Evolutionary conservation across 2,113 vertebrate genomes (phyloP).

Genomic region (Centrocercus urophasianus): DNA sequence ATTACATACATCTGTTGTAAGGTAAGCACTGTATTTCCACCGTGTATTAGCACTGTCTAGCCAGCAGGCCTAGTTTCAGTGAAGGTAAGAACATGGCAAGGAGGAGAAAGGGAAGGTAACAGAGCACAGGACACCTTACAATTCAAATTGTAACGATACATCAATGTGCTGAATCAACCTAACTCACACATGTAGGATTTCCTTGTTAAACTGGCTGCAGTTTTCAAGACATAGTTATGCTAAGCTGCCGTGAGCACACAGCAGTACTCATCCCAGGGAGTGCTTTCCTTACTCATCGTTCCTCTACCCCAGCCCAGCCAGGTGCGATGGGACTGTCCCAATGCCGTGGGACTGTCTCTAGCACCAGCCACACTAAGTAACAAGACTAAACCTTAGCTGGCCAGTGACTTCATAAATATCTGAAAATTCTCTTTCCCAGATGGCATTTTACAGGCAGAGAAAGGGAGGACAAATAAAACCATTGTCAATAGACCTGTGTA

Average conservation of each 20-base stretch:
- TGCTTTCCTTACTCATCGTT: fast-evolving
- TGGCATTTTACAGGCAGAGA: background rate
- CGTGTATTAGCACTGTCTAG: background rate
- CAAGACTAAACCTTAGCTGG: background rate
- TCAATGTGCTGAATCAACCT: fast-evolving
- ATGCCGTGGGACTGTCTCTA: background rate
- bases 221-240: fast-evolving
- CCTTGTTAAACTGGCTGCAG: background rate
- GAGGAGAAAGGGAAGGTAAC: background rate
- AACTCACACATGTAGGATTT: background rate
- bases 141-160: background rate
- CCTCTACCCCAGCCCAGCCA: background rate
- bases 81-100: background rate
- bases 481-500: background rate
- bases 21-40: background rate
- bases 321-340: background rate
- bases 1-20: background rate
- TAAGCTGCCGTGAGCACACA: background rate
- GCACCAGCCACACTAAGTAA: background rate
- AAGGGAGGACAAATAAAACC: background rate
- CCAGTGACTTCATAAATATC: background rate
- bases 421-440: background rate
- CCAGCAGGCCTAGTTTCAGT: background rate
- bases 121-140: background rate
- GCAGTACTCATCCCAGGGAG: background rate